A percentile compares a stretch with the other conserved stretches of the same genome.
Evolutionary conservation across 2,888 invertebrate genomes (phyloP).

Genomic region (Drosophila kokeensis): DNA sequence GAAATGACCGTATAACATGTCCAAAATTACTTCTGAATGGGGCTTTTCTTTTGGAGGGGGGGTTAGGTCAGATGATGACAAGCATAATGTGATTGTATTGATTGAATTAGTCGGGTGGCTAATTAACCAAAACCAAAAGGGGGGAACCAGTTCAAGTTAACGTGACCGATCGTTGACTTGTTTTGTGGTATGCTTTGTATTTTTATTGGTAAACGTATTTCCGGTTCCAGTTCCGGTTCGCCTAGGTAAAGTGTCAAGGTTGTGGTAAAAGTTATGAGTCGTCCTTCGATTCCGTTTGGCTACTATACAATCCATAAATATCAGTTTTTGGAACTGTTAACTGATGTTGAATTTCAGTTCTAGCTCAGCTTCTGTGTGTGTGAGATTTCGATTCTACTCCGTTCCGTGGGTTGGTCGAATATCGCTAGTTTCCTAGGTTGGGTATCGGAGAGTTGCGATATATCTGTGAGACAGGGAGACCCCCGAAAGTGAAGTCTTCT

Average conservation of each 20-base stretch:
- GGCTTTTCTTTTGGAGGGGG: neutral
- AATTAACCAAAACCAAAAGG: neutral
- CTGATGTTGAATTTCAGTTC: neutral
- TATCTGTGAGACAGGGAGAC: neutral
- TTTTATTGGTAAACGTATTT: neutral
- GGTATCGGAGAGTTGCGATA: neutral
- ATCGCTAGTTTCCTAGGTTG: neutral
- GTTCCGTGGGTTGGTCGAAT: too few relatives aligned
- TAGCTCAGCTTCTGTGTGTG: neutral
- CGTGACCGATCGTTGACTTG: neutral
- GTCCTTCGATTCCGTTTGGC: neutral
- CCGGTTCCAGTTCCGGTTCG: neutral
- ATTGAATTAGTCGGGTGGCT: conserved; percentile 5
- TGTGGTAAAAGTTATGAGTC: neutral
- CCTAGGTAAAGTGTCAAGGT: neutral
- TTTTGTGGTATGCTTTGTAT: neutral
- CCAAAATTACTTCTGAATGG: neutral
- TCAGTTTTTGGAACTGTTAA: neutral
- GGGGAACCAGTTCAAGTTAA: neutral
- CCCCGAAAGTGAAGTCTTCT: neutral
- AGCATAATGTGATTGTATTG: conserved; percentile 12
- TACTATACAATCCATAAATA: neutral
- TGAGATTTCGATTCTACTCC: neutral
- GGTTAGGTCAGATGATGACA: neutral
- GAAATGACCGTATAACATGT: conserved; percentile 28